Conservation (phyloP, 2,888 invertebrate species). For the Calameuta filiformis region DNA sequence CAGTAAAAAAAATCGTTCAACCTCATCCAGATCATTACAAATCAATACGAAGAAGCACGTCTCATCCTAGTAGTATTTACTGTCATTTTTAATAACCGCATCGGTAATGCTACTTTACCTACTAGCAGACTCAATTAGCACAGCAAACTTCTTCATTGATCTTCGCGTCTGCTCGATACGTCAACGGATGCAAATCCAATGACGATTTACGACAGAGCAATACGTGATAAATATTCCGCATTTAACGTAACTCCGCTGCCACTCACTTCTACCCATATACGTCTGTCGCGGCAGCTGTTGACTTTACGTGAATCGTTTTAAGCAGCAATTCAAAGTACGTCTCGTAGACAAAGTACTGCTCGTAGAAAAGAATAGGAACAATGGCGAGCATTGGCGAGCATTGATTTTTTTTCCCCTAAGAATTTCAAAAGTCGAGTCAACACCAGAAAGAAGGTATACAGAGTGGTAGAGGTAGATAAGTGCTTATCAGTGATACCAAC, state of each 20-base stretch:
- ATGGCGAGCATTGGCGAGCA: background rate
- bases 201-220: background rate
- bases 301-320: background rate
- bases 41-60: background rate
- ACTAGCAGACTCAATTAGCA: background rate
- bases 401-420: background rate
- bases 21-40: too few relatives aligned
- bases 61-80: background rate
- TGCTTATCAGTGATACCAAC: background rate
- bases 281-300: background rate
- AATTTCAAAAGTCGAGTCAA: background rate
- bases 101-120: background rate
- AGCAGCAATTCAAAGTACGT: background rate
- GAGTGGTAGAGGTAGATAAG: background rate
- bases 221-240: background rate
- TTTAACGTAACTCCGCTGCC: background rate
- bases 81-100: too few relatives aligned
- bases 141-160: background rate
- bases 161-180: background rate
- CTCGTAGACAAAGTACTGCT: background rate
- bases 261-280: background rate
- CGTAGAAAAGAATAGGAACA: background rate
- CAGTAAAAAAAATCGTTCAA: too few relatives aligned
- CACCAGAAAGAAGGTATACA: background rate
- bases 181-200: background rate